Conservation (phyloP, 1,140 invertebrate genomes). For the Drosophila subobscura region DNA sequence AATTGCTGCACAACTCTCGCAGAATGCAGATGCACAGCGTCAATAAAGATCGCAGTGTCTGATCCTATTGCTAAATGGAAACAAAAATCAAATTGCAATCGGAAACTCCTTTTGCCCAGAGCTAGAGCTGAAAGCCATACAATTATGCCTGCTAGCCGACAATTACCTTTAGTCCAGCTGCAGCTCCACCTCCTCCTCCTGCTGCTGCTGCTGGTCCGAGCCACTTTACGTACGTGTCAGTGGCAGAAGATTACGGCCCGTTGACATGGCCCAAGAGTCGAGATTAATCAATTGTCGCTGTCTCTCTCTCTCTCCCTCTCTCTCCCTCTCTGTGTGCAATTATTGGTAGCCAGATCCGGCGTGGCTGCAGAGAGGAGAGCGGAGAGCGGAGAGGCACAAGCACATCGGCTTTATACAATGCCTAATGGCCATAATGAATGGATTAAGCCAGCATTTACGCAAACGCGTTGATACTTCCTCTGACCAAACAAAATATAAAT, state of each 20-base stretch:
- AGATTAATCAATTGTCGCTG: conserved; percentile 53
- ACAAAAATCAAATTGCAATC: no score
- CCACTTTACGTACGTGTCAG: conserved; percentile 32
- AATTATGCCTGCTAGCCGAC: conserved; percentile 33
- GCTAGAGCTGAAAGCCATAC: background rate
- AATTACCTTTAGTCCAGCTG: conserved; percentile 12
- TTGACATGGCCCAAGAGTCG: conserved; percentile 39
- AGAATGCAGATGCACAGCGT: no score
- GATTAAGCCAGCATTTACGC: conserved; percentile 77
- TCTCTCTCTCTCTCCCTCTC: conserved; percentile 11
- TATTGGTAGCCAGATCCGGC: conserved; percentile 18
- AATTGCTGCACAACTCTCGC: no score
- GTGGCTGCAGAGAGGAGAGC: background rate
- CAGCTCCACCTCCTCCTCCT: background rate
- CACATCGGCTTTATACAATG: conserved; percentile 46
- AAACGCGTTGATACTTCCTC: conserved; percentile 75
- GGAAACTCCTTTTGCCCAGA: no score
- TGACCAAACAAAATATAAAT: conserved; percentile 81
- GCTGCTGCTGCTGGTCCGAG: background rate
- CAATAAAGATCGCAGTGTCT: no score
- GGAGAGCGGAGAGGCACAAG: background rate
- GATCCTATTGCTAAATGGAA: no score
- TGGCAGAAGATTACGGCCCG: conserved; percentile 42
- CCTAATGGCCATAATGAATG: conserved; percentile 80
- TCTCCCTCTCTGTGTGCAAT: conserved; percentile 11